Percentiles rank a stretch among this genome's conserved stretches.
phyloP scores from a whole-genome alignment of 2,113 vertebrate species.

The Bambusicola thoracicus region DNA sequence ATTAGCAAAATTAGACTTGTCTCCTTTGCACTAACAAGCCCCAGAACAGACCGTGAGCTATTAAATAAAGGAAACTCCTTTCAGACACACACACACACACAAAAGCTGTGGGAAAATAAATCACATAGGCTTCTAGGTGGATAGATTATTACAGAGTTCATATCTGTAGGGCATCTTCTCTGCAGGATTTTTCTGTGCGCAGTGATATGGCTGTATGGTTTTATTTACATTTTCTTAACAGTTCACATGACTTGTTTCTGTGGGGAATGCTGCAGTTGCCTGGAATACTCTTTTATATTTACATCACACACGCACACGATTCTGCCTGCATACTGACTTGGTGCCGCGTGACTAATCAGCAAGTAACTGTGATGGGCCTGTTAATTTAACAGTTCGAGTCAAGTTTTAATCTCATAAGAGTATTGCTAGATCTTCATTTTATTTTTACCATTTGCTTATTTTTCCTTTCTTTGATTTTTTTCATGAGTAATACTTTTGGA shows the following conservation, averaged over 20 bases:
- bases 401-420: conserved; percentile 30
- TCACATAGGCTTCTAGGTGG: background rate
- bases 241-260: conserved; percentile 70
- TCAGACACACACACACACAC: background rate
- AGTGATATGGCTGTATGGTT: conserved; percentile 53
- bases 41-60: conserved; percentile 41
- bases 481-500: background rate
- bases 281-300: conserved; percentile 57
- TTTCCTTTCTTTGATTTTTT: conserved; percentile 25
- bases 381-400: conserved; percentile 38
- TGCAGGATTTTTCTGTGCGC: conserved; percentile 24
- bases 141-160: conserved; percentile 21
- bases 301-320: background rate
- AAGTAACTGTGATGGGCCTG: background rate
- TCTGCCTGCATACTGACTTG: background rate
- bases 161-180: conserved; percentile 8
- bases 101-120: conserved; percentile 35
- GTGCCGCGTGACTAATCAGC: conserved; percentile 20
- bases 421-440: background rate
- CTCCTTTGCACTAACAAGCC: conserved; percentile 56
- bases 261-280: conserved; percentile 72
- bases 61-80: conserved; percentile 52
- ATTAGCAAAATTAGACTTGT: conserved; percentile 51
- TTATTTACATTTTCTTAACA: conserved; percentile 74
- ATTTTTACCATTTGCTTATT: conserved; percentile 13